Evolutionary conservation across 2,888 invertebrate species (phyloP).

Genomic region (Erebia aethiops): DNA sequence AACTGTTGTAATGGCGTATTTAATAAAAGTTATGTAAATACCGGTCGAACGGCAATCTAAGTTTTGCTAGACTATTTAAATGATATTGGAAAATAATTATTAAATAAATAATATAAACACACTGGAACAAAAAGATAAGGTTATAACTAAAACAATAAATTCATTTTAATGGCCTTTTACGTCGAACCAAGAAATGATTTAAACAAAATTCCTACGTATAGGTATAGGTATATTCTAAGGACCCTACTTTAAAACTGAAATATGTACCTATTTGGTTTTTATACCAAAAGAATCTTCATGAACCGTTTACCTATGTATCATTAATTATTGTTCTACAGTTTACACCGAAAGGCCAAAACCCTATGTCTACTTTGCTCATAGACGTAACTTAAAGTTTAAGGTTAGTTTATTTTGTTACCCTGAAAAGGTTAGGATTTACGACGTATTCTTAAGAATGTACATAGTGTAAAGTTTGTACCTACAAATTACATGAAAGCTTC

Average conservation of each 20-base stretch:
- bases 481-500: not conserved
- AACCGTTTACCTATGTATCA: not conserved
- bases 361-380: not conserved
- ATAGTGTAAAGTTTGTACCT: not conserved
- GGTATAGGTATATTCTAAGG: not conserved
- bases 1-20: not conserved
- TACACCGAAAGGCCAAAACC: not conserved
- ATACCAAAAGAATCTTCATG: not conserved
- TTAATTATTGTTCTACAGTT: not conserved
- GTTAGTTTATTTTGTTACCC: constrained; percentile 2
- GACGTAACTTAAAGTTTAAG: not conserved
- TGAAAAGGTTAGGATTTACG: not conserved
- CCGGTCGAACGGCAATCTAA: not conserved
- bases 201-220: constrained; percentile 2
- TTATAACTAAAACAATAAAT: constrained; percentile 10
- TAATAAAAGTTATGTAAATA: not conserved
- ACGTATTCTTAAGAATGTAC: not conserved
- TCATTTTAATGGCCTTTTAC: not conserved
- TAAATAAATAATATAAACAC: not conserved
- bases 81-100: not conserved
- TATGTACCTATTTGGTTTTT: not conserved
- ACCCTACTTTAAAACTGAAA: not conserved
- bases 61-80: not conserved
- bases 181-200: constrained; percentile 4
- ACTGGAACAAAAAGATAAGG: not conserved